Base-by-base conservation (phyloP, 2,888 invertebrate genomes). In the Nematopogon swammerdamellus region DNA sequence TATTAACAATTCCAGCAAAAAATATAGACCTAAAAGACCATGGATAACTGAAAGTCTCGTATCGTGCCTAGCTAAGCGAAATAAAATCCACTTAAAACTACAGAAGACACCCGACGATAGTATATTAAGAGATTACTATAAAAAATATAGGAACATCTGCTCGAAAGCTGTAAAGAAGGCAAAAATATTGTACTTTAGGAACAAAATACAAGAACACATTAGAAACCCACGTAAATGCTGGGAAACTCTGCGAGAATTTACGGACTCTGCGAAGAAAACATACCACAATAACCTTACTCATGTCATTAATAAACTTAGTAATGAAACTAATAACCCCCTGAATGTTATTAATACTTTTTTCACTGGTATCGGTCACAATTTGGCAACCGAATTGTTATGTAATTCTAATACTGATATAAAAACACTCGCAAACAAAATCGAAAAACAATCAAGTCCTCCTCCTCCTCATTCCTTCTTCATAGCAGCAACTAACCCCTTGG, bases 131-230 rank as follows among this genome's bases (percentile, higher is more conserved):
- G 17, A 20, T 17, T 20, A 4, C 5, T 48, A 48, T 16, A 43
- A 43, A n/a, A 48, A 44, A 16, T 48, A 48, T n/a, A 48, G 44
- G 25, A 48, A 48, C 19, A 36, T 20, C 20, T 48, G 44, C 25
- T 16, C 30, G 8, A 25, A 48, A 19, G 5, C 36, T 6, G 11
- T 48, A 19, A 19, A 44, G 16, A 48, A 44, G 11, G 11, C 20
- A 4, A 48, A 48, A 44, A 16, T 18, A 16, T 2, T 2, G 5
- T 29, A 48, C 17, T 3, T 36, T n/a, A 6, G 6, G 14, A 16
- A 48, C 2, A 18, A 43, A 48, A 30, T 48, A 4, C 2, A 19
- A 4, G 20, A 20, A 5, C 19, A 16, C 17, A 44, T 16, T 36
- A 16, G 19, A 4, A 48, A 48, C 14, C 43, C 48, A 2, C 19